Evolutionary conservation across 1,140 invertebrate species (phyloP).

Genomic region (Choristoneura fumiferana): DNA sequence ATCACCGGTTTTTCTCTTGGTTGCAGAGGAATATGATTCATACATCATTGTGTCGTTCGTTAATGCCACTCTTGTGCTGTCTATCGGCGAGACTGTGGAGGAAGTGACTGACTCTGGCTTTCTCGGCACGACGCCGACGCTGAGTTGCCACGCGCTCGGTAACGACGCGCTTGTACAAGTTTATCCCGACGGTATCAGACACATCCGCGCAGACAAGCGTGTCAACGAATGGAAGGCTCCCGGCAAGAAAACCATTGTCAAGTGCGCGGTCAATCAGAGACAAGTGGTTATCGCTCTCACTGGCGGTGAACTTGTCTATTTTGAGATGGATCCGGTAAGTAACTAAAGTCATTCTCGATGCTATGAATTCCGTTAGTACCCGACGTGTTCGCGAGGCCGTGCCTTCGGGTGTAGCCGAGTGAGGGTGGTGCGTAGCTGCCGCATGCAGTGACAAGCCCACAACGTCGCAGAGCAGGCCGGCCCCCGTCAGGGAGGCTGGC

Average conservation of each 20-base stretch:
- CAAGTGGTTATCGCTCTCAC: slow-evolving; percentile 99
- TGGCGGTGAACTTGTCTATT: slow-evolving; percentile 99
- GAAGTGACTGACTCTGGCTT: slow-evolving; percentile 99
- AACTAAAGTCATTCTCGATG: slow-evolving; percentile 40
- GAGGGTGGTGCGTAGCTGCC: slow-evolving; percentile 66
- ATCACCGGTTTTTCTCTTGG: slow-evolving; percentile 75
- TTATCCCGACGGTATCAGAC: slow-evolving; percentile 99
- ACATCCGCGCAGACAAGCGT: slow-evolving; percentile 97
- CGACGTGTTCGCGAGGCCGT: slow-evolving; percentile 59
- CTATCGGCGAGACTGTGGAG: slow-evolving; percentile 99
- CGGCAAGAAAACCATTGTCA: slow-evolving; percentile 97
- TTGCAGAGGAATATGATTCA: slow-evolving; percentile 98
- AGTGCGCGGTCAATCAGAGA: slow-evolving; percentile 98
- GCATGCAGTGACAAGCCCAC: slow-evolving; percentile 66
- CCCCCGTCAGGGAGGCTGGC: slow-evolving; percentile 54
- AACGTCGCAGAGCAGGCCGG: slow-evolving; percentile 62
- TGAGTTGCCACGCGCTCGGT: slow-evolving; percentile 97
- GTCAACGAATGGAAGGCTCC: slow-evolving; percentile 99
- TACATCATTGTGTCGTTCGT: slow-evolving; percentile 99
- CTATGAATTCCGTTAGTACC: slow-evolving; percentile 20
- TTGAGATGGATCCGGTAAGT: slow-evolving; percentile 99
- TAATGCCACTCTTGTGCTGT: slow-evolving; percentile 99
- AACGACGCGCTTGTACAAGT: slow-evolving; percentile 99
- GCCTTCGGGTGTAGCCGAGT: slow-evolving; percentile 46
- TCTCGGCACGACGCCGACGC: slow-evolving; percentile 97